These are phyloP conservation scores for Nomia melanderi DNA, from an alignment of 1,140 invertebrate genomes.

Conservation along the genomic window DNA sequence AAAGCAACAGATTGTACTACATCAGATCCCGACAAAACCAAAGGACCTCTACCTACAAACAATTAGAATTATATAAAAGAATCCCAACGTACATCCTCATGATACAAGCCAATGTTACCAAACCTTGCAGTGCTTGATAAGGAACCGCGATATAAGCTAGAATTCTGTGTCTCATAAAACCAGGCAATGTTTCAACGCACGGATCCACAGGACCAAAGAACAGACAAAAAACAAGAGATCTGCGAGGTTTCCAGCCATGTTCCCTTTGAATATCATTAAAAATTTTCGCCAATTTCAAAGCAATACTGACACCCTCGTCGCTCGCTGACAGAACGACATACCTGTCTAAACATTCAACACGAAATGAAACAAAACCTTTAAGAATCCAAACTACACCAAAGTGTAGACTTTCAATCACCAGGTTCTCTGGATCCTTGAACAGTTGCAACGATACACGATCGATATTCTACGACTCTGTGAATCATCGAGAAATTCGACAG, in stretches of 20 bases:
- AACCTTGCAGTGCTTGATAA: constrained; percentile 69
- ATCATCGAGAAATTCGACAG: constrained; percentile 57
- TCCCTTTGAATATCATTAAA: constrained; percentile 64
- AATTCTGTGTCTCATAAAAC: constrained; percentile 66
- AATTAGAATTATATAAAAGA: not conserved
- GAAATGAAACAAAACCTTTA: not conserved
- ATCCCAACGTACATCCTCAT: not conserved
- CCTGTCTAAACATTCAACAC: constrained; percentile 69
- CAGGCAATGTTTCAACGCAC: constrained; percentile 66
- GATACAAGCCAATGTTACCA: constrained; percentile 31
- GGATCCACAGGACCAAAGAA: constrained; percentile 66
- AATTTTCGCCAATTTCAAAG: constrained; percentile 69
- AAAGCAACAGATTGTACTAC: constrained; percentile 70
- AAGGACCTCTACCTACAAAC: constrained; percentile 65
- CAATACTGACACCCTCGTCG: constrained; percentile 66
- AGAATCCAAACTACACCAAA: no score
- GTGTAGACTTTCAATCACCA: constrained; percentile 62
- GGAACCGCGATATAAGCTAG: constrained; percentile 72
- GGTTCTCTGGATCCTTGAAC: constrained; percentile 69
- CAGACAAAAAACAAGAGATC: constrained; percentile 74
- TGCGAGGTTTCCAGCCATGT: constrained; percentile 71
- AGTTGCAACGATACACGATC: constrained; percentile 64
- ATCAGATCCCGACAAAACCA: constrained; percentile 73
- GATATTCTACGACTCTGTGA: constrained; percentile 54
- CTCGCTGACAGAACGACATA: constrained; percentile 72